Evolutionary conservation across 2,888 invertebrate species (phyloP), one percentile per base, ranked within the genome.

Genomic region (Epirrhoe tristata): DNA sequence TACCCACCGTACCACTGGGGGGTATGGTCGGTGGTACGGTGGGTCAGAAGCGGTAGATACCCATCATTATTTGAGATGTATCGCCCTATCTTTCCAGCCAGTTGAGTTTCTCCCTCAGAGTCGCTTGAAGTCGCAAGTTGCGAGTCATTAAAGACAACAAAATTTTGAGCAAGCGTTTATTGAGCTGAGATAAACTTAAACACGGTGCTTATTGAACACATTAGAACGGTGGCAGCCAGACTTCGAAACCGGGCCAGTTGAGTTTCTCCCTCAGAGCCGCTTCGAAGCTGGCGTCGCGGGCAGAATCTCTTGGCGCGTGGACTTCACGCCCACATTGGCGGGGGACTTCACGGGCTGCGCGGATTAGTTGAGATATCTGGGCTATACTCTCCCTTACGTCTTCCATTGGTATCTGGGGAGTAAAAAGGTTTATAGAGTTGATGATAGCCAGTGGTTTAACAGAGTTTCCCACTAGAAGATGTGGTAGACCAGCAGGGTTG

Each of bases 161-260:
- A 24, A 24, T 53, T 53, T 75, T 75, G 71, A 75, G 75, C 74
- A 77, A 74, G 75, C 76, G 54, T 77, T 75, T 78, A 83, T 81
- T 83, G 54, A 64, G 71, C 74, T 81, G 68, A 68, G 51, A 75
- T 62, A 66, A 66, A 69, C 66, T 70, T 46, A 58, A 50, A 36
- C 58, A 58, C 32, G 52, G 63, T 58, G 68, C 61, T 63, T 65
- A 58, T 62, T 87, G 90, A 92, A 91, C 91, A 91, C 91, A 87
- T 89, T 80, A 92, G 67, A 64, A 89, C 0, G 93, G 93, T 59
- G 95, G 95, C 80, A 94, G 88, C 95, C 95, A 95, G 84, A 95
- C 94, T 93, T 92, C 84, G 54, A 93, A 90, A 62, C 88, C 81
- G 1, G 92, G 86, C 74, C 93, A 94, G 74, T 91, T 93, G 77